Conservation (phyloP, 2,797 vertebrate genomes). For the Chrosomus eos region DNA sequence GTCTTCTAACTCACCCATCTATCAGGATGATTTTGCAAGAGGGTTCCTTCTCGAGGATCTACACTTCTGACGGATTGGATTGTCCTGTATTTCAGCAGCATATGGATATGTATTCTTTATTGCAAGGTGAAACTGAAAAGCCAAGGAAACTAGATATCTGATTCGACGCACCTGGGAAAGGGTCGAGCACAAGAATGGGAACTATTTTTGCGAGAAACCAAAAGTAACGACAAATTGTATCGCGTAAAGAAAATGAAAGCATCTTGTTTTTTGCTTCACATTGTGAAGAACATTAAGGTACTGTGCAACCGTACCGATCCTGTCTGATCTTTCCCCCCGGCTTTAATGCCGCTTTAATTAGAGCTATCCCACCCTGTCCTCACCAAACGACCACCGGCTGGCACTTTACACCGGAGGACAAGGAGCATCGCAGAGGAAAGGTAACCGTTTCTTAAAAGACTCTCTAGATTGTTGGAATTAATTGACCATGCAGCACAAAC, state of each 20-base stretch:
- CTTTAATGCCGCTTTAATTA: constrained; percentile 34
- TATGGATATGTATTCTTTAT: constrained; percentile 45
- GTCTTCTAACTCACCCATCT: constrained; percentile 37
- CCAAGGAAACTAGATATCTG: constrained; percentile 38
- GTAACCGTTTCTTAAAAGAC: constrained; percentile 44
- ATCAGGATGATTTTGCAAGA: constrained; percentile 39
- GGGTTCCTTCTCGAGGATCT: constrained; percentile 42
- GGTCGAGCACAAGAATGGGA: constrained; percentile 41
- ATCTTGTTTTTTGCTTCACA: constrained; percentile 2
- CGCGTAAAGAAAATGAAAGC: not conserved
- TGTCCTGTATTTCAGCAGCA: constrained; percentile 13
- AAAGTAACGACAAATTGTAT: constrained; percentile 4
- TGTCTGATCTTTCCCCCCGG: not conserved
- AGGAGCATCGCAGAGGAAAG: constrained; percentile 35
- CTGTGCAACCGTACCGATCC: constrained; percentile 15
- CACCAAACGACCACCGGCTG: constrained; percentile 17
- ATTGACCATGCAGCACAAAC: not conserved
- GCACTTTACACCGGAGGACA: constrained; percentile 34
- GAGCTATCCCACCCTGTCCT: constrained; percentile 4
- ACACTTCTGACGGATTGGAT: constrained; percentile 38
- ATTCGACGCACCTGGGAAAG: constrained; percentile 44
- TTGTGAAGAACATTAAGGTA: constrained; percentile 31
- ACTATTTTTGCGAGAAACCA: constrained; percentile 25
- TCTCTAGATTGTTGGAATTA: not conserved
- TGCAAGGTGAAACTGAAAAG: constrained; percentile 37